Conservation (phyloP, 1,140 invertebrate species). For the Frieseomelitta varia region DNA sequence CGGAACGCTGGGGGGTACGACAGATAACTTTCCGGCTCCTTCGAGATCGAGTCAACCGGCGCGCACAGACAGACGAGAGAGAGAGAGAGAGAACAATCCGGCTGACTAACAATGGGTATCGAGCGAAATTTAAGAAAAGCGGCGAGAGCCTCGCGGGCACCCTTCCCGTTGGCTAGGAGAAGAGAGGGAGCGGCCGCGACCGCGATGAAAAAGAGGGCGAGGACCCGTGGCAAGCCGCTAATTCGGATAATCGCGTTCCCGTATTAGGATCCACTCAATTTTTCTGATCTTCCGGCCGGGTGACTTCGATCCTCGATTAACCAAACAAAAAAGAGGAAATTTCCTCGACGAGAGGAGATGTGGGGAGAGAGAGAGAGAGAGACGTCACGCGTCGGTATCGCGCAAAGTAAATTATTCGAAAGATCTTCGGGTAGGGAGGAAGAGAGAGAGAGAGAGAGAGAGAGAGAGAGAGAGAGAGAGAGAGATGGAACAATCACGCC, state of each 20-base stretch:
- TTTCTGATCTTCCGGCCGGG: constrained; percentile 77
- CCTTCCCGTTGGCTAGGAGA: not conserved
- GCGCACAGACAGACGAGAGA: not conserved
- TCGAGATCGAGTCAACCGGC: not conserved
- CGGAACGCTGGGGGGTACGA: not conserved
- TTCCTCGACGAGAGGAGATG: too few relatives aligned
- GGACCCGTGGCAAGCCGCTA: constrained; percentile 59
- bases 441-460: too few relatives aligned
- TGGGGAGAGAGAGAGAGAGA: not conserved
- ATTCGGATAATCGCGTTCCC: constrained; percentile 78
- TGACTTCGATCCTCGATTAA: constrained; percentile 73
- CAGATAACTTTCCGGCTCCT: not conserved
- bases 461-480: not conserved
- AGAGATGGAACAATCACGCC: constrained; percentile 71
- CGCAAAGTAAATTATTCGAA: constrained; percentile 76
- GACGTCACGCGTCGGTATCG: constrained; percentile 59
- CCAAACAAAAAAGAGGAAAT: constrained; percentile 57
- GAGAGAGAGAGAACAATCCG: constrained; percentile 1
- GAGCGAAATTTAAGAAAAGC: constrained; percentile 46
- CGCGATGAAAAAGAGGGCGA: constrained; percentile 55
- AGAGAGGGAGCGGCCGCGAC: not conserved
- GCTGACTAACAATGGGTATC: constrained; percentile 28
- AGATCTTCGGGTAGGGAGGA: constrained; percentile 69
- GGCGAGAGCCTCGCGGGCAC: constrained; percentile 34
- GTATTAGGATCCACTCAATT: constrained; percentile 81